A percentile compares a stretch with the other conserved stretches of the same genome.
Evolutionary conservation across 2,888 invertebrate genomes (phyloP).

Genomic region (Leptopilina myrica): DNA sequence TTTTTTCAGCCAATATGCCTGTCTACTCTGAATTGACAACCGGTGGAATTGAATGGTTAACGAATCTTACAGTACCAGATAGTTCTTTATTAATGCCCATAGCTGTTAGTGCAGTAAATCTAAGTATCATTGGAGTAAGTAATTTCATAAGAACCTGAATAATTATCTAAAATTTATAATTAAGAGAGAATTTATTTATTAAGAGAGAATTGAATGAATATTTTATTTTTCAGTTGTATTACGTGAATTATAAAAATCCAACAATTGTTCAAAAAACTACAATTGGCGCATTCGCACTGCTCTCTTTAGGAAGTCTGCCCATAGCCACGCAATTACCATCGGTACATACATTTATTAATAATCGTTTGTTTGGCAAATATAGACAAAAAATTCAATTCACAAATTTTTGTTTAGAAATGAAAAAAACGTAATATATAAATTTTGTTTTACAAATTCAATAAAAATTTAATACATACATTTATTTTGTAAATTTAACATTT

Average conservation of each 20-base stretch:
- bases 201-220: too few species aligned
- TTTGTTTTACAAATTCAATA: background rate
- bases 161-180: too few species aligned
- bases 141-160: background rate
- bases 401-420: background rate
- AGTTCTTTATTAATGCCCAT: background rate
- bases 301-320: background rate
- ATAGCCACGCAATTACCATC: background rate
- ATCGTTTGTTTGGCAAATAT: background rate
- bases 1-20: background rate
- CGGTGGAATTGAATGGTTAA: constrained; percentile 4
- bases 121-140: background rate
- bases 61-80: constrained; percentile 15
- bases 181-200: background rate
- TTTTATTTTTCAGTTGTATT: background rate
- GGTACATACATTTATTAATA: background rate
- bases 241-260: background rate
- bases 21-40: constrained; percentile 14
- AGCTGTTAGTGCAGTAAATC: background rate
- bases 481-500: too few species aligned
- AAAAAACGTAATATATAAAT: background rate
- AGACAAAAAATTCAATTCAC: too few species aligned
- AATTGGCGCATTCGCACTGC: background rate
- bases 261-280: background rate
- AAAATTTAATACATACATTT: too few species aligned